phyloP scores from a whole-genome alignment of 2,113 vertebrate species.

The Austrofundulus limnaeus region DNA sequence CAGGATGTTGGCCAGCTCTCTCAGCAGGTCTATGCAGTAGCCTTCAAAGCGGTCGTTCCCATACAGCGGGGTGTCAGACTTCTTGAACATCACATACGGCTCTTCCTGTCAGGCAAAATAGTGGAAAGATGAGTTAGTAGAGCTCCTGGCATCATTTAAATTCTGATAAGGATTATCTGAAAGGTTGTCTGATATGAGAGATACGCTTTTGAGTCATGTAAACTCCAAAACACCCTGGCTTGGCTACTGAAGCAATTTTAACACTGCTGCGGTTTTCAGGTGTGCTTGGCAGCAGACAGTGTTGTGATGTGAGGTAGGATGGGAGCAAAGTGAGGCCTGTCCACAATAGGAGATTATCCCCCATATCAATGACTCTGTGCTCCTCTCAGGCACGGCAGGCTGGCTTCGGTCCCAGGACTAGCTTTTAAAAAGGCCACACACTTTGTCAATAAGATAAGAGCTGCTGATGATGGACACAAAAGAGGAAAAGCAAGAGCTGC shows the following conservation, averaged over 20 bases:
- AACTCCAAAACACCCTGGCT: conserved; percentile 14
- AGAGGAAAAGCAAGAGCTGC: conserved; percentile 22
- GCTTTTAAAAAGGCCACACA: conserved; percentile 48
- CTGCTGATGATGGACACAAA: conserved; percentile 51
- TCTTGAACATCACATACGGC: conserved; percentile 98
- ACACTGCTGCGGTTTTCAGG: conserved; percentile 15
- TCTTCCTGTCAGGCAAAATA: conserved; percentile 84
- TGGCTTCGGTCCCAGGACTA: conserved; percentile 37
- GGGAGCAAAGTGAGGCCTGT: conserved; percentile 52
- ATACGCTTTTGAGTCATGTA: conserved; percentile 16
- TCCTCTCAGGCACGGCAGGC: conserved; percentile 38
- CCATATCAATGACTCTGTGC: conserved; percentile 57
- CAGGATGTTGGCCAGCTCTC: conserved; percentile 91
- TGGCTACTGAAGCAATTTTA: conserved; percentile 3
- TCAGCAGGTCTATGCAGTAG: conserved; percentile 95
- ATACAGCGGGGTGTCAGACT: conserved; percentile 96
- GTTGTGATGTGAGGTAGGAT: conserved; percentile 28
- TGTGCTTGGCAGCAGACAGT: conserved; percentile 16
- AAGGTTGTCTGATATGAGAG: conserved; percentile 39
- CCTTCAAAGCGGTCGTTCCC: conserved; percentile 98
- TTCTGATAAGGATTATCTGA: conserved; percentile 41
- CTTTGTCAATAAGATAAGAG: conserved; percentile 68
- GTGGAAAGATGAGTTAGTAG: conserved; percentile 25
- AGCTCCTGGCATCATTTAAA: conserved; percentile 33
- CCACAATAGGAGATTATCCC: conserved; percentile 69